Percentiles rank a stretch among this genome's conserved stretches.
Conservation (phyloP, 2,113 vertebrate genomes). For the Gadus chalcogrammus region DNA sequence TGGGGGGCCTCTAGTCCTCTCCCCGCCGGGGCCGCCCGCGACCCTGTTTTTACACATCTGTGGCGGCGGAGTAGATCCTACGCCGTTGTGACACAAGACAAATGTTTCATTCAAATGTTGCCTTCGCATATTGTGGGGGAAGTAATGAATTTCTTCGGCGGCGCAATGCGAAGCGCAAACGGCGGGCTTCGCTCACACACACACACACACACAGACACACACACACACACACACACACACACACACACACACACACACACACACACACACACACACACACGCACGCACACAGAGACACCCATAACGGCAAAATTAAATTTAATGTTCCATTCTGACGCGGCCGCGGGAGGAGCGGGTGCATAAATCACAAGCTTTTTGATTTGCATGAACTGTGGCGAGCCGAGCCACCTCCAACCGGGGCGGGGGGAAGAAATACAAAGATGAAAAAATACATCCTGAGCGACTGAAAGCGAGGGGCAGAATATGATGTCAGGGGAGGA, state of each 20-base stretch:
- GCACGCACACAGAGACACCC: no score
- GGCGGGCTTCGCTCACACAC: no score
- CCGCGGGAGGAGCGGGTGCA: constrained; percentile 81
- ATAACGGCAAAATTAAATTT: constrained; percentile 96
- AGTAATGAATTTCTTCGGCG: constrained; percentile 91
- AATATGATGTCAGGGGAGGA: constrained; percentile 88
- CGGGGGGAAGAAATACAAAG: no score
- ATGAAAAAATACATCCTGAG: constrained; percentile 61
- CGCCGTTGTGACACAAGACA: constrained; percentile 93
- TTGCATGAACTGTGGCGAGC: constrained; percentile 88
- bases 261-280: no score
- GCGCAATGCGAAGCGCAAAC: constrained; percentile 28
- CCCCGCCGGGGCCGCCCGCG: constrained; percentile 18
- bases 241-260: constrained; percentile 34
- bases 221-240: no score
- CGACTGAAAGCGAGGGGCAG: constrained; percentile 78
- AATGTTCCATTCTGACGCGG: constrained; percentile 80
- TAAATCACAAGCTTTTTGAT: constrained; percentile 93
- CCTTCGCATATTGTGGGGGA: constrained; percentile 94
- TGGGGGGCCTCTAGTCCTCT: constrained; percentile 31
- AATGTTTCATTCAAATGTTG: constrained; percentile 99
- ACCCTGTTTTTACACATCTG: constrained; percentile 42
- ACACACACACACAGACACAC: no score
- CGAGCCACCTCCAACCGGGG: constrained; percentile 62
- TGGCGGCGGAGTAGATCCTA: constrained; percentile 75